Evolutionary conservation across 2,113 vertebrate species (phyloP).

Genomic region (Clarias gariepinus): DNA sequence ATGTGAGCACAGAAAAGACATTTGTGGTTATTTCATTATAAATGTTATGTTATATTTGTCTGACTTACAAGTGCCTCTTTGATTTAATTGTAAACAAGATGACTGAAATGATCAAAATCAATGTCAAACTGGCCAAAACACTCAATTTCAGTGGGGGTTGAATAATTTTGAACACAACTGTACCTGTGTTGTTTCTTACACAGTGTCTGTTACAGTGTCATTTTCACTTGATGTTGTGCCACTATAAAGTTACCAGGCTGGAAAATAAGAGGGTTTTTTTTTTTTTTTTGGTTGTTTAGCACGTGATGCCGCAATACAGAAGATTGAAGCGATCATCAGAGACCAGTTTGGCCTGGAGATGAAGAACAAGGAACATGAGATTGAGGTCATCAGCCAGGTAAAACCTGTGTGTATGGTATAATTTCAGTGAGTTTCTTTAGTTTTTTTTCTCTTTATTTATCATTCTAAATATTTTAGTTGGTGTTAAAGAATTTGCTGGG

Average conservation of each 20-base stretch:
- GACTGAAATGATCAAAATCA: too few species aligned
- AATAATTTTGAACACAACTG: too few species aligned
- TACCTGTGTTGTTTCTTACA: background rate
- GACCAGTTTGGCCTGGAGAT: conserved; percentile 95
- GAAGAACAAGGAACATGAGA: conserved; percentile 98
- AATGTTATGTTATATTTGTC: too few species aligned
- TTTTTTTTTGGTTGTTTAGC: conserved; percentile 66
- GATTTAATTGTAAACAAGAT: too few species aligned
- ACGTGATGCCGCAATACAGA: conserved; percentile 90
- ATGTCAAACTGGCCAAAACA: too few species aligned
- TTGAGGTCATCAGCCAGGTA: conserved; percentile 98
- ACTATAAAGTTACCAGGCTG: background rate
- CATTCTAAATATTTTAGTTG: background rate
- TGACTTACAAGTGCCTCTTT: too few species aligned
- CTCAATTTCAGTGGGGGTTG: too few species aligned
- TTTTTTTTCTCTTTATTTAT: too few species aligned
- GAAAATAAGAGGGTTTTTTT: background rate
- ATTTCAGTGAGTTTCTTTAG: background rate
- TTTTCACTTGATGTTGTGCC: background rate
- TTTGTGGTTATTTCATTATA: too few species aligned
- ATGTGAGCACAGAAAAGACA: too few species aligned
- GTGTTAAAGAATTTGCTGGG: background rate
- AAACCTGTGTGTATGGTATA: background rate
- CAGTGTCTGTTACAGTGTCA: background rate
- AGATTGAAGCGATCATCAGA: conserved; percentile 94